Base-by-base conservation (phyloP, 2,888 invertebrate genomes). In the Tipula confusa region DNA sequence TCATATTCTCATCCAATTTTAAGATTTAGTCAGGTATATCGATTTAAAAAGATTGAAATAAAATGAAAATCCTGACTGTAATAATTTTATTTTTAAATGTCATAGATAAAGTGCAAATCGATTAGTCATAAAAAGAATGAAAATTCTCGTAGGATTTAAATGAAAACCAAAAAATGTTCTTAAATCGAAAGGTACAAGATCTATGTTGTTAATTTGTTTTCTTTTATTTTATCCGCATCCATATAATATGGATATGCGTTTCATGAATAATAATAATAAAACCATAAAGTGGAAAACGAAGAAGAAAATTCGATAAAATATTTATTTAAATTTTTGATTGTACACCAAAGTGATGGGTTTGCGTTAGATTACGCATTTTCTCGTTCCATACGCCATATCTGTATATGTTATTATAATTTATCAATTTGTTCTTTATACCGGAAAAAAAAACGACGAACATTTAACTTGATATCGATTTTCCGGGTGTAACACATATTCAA, bases 51-150 rank as follows among this genome's bases (percentile, higher is more conserved):
- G n/a, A n/a, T n/a, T n/a, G n/a, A n/a, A n/a, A n/a, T n/a, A n/a
- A n/a, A 38, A 38, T 31, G 31, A 38, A 38, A 64, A 64, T 64
- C 43, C n/a, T 64, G 64, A 24, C 13, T 24, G 7, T 64, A 64
- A 64, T 9, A 64, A 64, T n/a, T n/a, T n/a, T n/a, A 64, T 64
- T 64, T 18, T 1, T 24, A 64, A 64, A 64, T 64, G 64, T 64
- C 64, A 64, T 64, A 18, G 64, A 64, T 64, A 64, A 64, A 64
- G 64, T 64, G 64, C 64, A 64, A 64, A 64, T 24, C 64, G 64
- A 64, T 64, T 64, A 64, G 64, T 64, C 64, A 64, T 64, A 64
- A 6, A 43, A 3, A 43, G 15, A 4, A 43, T 15, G 43, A 18
- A 64, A 64, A 64, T 64, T 64, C 64, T 24, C 24, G 5, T 64